Conservation (phyloP, 2,888 invertebrate species). For the Sturmia bella region DNA sequence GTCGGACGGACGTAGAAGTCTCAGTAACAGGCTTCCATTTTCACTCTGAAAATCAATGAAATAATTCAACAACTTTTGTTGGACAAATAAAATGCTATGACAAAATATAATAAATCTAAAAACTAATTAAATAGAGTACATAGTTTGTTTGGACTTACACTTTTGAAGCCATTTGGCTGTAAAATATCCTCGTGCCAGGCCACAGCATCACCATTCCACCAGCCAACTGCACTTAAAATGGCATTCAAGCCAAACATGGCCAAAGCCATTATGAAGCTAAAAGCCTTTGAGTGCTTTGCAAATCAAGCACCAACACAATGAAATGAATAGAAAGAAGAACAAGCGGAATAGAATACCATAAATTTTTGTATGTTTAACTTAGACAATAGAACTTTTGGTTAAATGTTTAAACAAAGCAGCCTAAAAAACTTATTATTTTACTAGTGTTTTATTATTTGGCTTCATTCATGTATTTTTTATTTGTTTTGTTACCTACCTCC, state of each 20-base stretch:
- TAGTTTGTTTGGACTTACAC: slow-evolving; percentile 74
- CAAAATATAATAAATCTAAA: not conserved
- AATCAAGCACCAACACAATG: not conserved
- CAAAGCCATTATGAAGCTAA: slow-evolving; percentile 80
- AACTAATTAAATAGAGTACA: slow-evolving; percentile 6
- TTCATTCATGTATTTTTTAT: slow-evolving; percentile 28
- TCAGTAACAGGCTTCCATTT: too few species aligned
- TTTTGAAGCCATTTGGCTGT: slow-evolving; percentile 80
- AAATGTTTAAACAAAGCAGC: slow-evolving; percentile 40
- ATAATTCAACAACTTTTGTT: too few species aligned
- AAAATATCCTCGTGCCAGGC: slow-evolving; percentile 80
- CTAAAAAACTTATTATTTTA: not conserved
- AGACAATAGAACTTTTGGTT: slow-evolving; percentile 22
- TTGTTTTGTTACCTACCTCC: slow-evolving; percentile 80
- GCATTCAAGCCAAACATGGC: slow-evolving; percentile 81
- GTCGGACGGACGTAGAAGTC: too few species aligned
- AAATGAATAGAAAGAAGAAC: not conserved
- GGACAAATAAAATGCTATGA: not conserved
- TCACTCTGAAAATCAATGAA: too few species aligned
- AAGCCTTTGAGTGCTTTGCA: slow-evolving; percentile 80
- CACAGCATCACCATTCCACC: slow-evolving; percentile 78
- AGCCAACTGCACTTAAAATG: slow-evolving; percentile 79
- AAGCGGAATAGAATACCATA: not conserved
- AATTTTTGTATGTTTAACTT: not conserved
- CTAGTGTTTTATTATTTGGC: not conserved